Conservation (phyloP, 2,113 vertebrate species). For the Eira barbara region DNA sequence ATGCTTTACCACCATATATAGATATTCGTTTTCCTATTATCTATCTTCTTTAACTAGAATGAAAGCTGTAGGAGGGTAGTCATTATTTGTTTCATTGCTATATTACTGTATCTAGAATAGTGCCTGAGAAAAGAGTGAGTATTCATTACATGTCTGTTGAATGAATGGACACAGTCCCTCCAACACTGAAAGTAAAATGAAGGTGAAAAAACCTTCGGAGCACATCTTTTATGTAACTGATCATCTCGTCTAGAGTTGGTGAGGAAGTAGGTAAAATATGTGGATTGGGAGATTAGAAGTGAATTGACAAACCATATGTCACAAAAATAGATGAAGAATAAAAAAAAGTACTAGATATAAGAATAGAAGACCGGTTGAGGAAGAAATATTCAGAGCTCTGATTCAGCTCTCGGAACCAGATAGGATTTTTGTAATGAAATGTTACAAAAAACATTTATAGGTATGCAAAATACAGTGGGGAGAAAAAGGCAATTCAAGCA, state of each 20-base stretch:
- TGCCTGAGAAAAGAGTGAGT: neutral
- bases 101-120: neutral
- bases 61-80: neutral
- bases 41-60: neutral
- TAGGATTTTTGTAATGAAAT: neutral
- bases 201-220: neutral
- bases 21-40: neutral
- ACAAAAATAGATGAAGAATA: neutral
- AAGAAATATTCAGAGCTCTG: neutral
- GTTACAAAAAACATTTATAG: neutral
- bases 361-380: neutral
- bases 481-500: neutral
- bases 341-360: neutral
- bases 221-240: neutral
- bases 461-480: neutral
- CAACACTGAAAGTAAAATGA: neutral
- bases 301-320: neutral
- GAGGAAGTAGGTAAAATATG: neutral
- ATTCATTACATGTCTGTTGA: neutral
- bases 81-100: neutral
- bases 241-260: neutral
- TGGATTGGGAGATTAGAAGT: neutral
- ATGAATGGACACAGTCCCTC: neutral
- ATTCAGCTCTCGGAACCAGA: neutral
- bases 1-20: neutral